Percentiles rank a stretch among this genome's conserved stretches.
These are phyloP conservation scores for Lampris incognitus DNA, from an alignment of 2,113 vertebrate species.

Conservation along the genomic window DNA sequence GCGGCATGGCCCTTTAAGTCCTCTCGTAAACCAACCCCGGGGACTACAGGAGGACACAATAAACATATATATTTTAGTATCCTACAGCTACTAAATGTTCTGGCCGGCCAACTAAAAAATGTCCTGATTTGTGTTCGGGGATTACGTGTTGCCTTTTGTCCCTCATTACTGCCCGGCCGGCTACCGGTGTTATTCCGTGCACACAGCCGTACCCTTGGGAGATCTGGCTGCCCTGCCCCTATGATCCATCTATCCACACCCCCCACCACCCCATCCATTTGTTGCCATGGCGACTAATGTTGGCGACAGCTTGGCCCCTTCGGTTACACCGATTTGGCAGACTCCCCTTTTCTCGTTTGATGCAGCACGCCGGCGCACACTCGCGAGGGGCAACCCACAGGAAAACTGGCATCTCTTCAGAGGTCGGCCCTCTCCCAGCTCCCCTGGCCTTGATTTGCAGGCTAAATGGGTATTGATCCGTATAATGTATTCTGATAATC, in stretches of 20 bases:
- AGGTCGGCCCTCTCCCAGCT: constrained; percentile 19
- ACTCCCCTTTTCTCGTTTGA: constrained; percentile 50
- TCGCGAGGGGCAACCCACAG: constrained; percentile 50
- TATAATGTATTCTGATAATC: constrained; percentile 73
- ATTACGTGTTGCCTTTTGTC: constrained; percentile 43
- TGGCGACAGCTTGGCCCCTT: constrained; percentile 64
- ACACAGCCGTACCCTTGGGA: constrained; percentile 68
- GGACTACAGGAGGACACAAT: no score
- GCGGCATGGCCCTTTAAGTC: no score
- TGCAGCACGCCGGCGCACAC: constrained; percentile 67
- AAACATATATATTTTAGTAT: no score
- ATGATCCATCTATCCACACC: constrained; percentile 55
- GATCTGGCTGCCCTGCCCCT: constrained; percentile 44
- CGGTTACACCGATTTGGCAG: constrained; percentile 61
- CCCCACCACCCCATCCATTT: constrained; percentile 66
- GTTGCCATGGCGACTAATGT: constrained; percentile 75
- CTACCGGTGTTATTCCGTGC: constrained; percentile 67
- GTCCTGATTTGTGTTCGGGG: neutral
- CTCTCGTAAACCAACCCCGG: no score
- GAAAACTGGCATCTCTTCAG: constrained; percentile 63
- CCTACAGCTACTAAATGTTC: no score
- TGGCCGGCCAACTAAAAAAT: no score
- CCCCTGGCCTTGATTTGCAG: constrained; percentile 38
- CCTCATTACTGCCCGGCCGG: constrained; percentile 49
- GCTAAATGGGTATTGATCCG: constrained; percentile 74